These are phyloP conservation scores for Chaenocephalus aceratus DNA, from an alignment of 2,113 vertebrate genomes.

Conservation along the genomic window DNA sequence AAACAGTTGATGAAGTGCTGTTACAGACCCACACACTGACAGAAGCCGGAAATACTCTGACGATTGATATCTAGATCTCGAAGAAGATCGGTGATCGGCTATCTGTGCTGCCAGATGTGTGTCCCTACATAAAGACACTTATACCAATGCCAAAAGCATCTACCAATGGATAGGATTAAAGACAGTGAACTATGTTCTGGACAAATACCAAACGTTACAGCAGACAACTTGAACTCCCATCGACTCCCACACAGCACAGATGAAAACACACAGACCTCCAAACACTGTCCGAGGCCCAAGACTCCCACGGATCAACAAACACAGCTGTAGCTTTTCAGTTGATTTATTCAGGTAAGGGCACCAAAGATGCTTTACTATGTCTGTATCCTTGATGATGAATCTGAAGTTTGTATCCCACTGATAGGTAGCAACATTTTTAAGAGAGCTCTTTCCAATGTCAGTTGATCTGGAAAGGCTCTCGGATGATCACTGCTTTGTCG, in stretches of 20 bases:
- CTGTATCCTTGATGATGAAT: conserved; percentile 1
- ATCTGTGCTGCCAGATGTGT: not conserved
- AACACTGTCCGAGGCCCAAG: conserved; percentile 32
- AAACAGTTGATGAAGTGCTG: conserved; percentile 60
- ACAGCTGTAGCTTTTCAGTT: conserved; percentile 66
- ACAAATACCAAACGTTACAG: conserved; percentile 58
- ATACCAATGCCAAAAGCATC: not conserved
- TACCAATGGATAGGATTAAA: conserved; percentile 2
- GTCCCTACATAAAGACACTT: not conserved
- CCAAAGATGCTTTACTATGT: conserved; percentile 21
- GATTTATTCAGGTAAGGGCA: conserved; percentile 57
- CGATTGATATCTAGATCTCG: conserved; percentile 26
- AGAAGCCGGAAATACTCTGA: conserved; percentile 49
- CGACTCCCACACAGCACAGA: conserved; percentile 60
- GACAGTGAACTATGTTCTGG: not conserved
- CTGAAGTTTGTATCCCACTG: not conserved
- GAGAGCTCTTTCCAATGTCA: conserved; percentile 3
- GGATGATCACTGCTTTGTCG: not conserved
- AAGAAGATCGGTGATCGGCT: not conserved
- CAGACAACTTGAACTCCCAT: conserved; percentile 62
- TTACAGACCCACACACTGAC: conserved; percentile 65
- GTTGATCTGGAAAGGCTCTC: not conserved
- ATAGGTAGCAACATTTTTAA: conserved; percentile 10
- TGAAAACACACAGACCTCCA: conserved; percentile 59
- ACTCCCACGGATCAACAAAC: conserved; percentile 66